Percentiles rank a stretch among this genome's conserved stretches.
These are phyloP conservation scores for Acromyrmex charruanus DNA, from an alignment of 1,140 invertebrate species.

Conservation along the genomic window DNA sequence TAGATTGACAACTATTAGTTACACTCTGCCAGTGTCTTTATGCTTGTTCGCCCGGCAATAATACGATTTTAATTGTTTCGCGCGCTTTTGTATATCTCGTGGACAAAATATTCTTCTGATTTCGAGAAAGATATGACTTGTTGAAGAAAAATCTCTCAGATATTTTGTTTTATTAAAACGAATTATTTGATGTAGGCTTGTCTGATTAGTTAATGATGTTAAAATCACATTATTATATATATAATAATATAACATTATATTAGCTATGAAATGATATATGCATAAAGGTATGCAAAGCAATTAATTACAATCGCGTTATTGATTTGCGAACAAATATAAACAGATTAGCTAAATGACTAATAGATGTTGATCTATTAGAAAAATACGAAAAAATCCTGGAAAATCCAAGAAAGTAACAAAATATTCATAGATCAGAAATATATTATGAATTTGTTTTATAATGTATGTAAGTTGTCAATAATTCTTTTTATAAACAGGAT, in stretches of 20 bases:
- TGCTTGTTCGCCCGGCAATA: slow-evolving; percentile 20
- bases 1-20: slow-evolving; percentile 53
- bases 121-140: neutral
- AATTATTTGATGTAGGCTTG: neutral
- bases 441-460: neutral
- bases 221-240: too few relatives aligned
- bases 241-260: too few relatives aligned
- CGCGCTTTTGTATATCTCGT: neutral
- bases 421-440: neutral
- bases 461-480: neutral
- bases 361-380: slow-evolving; percentile 42
- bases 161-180: neutral
- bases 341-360: slow-evolving; percentile 12
- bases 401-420: slow-evolving; percentile 49
- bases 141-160: neutral
- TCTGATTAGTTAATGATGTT: neutral
- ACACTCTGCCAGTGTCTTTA: neutral
- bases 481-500: too few relatives aligned
- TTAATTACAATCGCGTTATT: slow-evolving; percentile 51
- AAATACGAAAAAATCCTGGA: slow-evolving; percentile 35
- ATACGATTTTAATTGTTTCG: slow-evolving; percentile 40
- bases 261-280: neutral
- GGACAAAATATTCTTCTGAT: neutral
- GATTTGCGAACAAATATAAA: neutral
- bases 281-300: neutral